Percentiles rank a stretch among this genome's conserved stretches.
These are phyloP conservation scores for Polyommatus iphigenia DNA, from an alignment of 2,888 invertebrate species.

Conservation along the genomic window DNA sequence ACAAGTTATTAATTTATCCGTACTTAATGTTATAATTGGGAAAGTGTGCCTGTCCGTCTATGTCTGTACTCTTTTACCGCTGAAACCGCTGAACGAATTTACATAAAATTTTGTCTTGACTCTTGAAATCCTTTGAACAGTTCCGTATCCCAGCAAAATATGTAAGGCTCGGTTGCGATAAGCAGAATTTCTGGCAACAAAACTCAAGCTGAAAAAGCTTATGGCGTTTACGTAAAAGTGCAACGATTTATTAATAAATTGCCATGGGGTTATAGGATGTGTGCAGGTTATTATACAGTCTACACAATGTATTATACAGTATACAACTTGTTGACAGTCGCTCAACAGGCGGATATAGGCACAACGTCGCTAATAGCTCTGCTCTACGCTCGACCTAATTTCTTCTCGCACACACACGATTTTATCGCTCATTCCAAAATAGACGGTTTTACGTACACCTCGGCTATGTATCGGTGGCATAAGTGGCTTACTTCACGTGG, in stretches of 20 bases:
- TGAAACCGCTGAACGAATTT: too few species aligned
- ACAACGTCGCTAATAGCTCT: constrained; percentile 15
- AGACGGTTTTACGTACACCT: constrained; percentile 4
- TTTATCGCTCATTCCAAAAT: constrained; percentile 7
- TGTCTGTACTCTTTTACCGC: too few species aligned
- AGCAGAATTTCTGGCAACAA: background rate
- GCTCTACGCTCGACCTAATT: constrained; percentile 26
- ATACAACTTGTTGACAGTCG: constrained; percentile 42
- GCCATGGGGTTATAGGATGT: too few species aligned
- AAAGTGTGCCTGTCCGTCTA: too few species aligned
- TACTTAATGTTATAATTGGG: too few species aligned
- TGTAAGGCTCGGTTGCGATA: background rate
- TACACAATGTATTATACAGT: background rate
- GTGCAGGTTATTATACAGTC: background rate
- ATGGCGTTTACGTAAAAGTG: too few species aligned
- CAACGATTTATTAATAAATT: too few species aligned
- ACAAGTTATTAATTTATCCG: too few species aligned
- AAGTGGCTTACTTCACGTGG: background rate
- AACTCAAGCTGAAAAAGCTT: background rate
- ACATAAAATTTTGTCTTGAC: too few species aligned
- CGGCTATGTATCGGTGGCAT: background rate
- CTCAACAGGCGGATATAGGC: constrained; percentile 36
- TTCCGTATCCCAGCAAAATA: background rate
- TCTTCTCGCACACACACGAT: constrained; percentile 7
- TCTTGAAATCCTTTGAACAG: background rate